phyloP scores from a whole-genome alignment of 2,113 vertebrate species.

The Meriones unguiculatus region DNA sequence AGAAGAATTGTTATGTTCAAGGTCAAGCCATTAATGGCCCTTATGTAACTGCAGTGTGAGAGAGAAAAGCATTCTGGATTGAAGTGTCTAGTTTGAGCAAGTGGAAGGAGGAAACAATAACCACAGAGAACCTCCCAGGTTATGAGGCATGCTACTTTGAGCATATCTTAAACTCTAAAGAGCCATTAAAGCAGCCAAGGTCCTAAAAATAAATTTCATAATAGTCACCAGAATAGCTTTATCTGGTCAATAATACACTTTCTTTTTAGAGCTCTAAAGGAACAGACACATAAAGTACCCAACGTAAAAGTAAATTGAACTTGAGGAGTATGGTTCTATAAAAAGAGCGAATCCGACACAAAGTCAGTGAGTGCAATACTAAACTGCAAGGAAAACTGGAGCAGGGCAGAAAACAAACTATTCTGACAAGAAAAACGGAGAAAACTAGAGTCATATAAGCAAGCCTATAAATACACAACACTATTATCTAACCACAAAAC shows the following conservation, averaged over 20 bases:
- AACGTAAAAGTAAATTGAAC: constrained; percentile 84
- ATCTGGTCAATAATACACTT: constrained; percentile 82
- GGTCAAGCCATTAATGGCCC: background rate
- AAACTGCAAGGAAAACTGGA: constrained; percentile 77
- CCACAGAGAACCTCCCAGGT: background rate
- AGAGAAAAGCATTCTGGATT: background rate
- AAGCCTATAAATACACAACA: constrained; percentile 73
- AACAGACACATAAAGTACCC: constrained; percentile 77
- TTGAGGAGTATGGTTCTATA: constrained; percentile 77
- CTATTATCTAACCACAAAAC: constrained; percentile 76
- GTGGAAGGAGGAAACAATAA: background rate
- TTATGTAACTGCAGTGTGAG: background rate
- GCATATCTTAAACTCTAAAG: constrained; percentile 72
- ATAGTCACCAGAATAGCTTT: constrained; percentile 75
- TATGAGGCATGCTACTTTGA: constrained; percentile 58
- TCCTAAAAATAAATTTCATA: constrained; percentile 79
- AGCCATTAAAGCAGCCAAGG: constrained; percentile 64
- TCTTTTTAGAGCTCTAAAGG: constrained; percentile 75
- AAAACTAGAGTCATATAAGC: constrained; percentile 69
- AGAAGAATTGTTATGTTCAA: background rate
- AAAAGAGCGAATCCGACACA: constrained; percentile 75
- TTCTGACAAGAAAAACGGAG: constrained; percentile 77
- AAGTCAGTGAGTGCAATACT: constrained; percentile 71
- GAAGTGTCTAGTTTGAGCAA: background rate
- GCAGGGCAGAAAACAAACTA: constrained; percentile 77